Evolutionary conservation across 2,888 invertebrate species (phyloP), one percentile per base, ranked within the genome.

Genomic region (Anorthoa munda): DNA sequence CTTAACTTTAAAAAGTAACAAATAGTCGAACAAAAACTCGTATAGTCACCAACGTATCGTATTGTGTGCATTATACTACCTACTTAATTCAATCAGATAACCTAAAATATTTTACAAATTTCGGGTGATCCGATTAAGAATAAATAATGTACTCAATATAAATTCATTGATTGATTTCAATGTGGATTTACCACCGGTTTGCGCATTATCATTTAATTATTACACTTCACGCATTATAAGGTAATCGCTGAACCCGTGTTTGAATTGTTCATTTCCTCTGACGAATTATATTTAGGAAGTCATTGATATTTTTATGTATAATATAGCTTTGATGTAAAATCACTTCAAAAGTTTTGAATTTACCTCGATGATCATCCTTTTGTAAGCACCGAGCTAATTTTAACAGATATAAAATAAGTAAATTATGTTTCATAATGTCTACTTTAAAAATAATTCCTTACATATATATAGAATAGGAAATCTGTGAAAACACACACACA

Each of bases 121-220:
- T 39, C 39, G 9, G 39, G 39, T 39, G 39, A 39, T 39, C 39
- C 15, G 3, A 46, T 31, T 46, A 48, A 11, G 23, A 73, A 58
- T 56, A 26, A 66, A 50, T 46, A 26, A 39, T 4, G 21, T 5
- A 17, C 51, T 3, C 2, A 59, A 4, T 59, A 5, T 59, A 48
- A 53, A 60, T 21, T 77, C 39, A 53, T 11, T 70, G 45, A 72
- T 51, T 31, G 55, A 58, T 79, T 69, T 77, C n/a, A 69, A 69
- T 66, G 31, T 56, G 23, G 64, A 59, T 75, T 69, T 59, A 48
- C 51, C 63, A 13, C 55, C 55, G 23, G 75, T 45, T 72, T 68
- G 48, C 63, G 59, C 60, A 21, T 59, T 31, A 21, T 77, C 21
- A 81, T 77, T 81, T 59, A 53, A 75, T 84, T 81, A 77, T 77